phyloP scores from a whole-genome alignment of 2,888 invertebrate species.

The Frankliniella fusca region DNA sequence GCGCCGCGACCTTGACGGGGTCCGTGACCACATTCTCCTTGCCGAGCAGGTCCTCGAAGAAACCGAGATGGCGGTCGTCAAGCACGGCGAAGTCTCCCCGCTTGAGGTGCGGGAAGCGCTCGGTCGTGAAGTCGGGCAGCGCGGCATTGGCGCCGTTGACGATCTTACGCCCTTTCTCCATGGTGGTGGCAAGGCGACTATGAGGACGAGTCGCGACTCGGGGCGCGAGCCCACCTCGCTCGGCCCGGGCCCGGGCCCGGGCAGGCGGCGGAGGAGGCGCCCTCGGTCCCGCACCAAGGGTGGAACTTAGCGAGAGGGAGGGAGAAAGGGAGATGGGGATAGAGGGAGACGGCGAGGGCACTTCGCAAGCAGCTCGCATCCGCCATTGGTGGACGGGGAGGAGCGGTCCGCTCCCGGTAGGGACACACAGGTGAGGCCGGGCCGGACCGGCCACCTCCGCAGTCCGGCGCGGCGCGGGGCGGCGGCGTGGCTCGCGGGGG shows the following conservation, averaged over 20 bases:
- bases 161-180: not conserved
- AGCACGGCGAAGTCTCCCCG: conserved; percentile 58
- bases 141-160: conserved; percentile 3
- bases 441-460: not conserved
- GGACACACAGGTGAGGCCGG: too few relatives aligned
- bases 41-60: conserved; percentile 62
- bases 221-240: too few relatives aligned
- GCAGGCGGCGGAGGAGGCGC: not conserved
- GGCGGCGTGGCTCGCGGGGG: not conserved
- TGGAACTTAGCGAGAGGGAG: not conserved
- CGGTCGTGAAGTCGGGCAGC: conserved; percentile 24
- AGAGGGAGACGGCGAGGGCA: not conserved
- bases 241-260: too few relatives aligned
- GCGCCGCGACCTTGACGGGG: conserved; percentile 67
- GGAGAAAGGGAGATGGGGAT: not conserved
- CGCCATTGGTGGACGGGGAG: not conserved
- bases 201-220: too few relatives aligned
- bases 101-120: conserved; percentile 47
- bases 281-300: not conserved
- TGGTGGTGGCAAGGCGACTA: not conserved
- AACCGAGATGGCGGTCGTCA: conserved; percentile 55
- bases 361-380: too few relatives aligned
- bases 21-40: conserved; percentile 65
- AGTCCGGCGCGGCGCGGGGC: not conserved
- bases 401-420: not conserved